Base-by-base conservation (phyloP, 2,797 vertebrate genomes). In the Remorina albescens region DNA sequence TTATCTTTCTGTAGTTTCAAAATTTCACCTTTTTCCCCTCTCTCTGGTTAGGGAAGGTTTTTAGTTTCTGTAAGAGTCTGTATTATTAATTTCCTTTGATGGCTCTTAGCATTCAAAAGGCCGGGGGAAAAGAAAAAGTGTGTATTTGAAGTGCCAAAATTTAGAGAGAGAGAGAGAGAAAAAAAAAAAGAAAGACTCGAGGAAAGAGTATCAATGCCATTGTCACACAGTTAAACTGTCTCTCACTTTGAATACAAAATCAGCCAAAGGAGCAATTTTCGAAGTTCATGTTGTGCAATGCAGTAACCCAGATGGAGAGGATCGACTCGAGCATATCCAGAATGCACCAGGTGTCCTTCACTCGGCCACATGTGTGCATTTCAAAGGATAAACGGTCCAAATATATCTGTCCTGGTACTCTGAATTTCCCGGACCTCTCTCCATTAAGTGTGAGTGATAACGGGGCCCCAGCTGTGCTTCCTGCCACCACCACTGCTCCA, bases 401-500 rank as follows among this genome's bases (percentile, higher is more conserved):
- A 87, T 85, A 85, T 81, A 81, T 79, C 78, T 83, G 81, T 78
- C 79, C 80, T 76, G 78, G 25, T 74, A 74, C 74, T 84, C 64
- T 76, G 86, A 81, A 85, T 90, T 89, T 86, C 87, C 73, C 46
- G 76, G 81, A 85, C 78, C 86, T 82, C 74, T 88, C 77, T 89
- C 82, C 86, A 81, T 89, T 88, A 90, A 84, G 81, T 78, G 77
- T 91, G 88, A 93, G 84, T 26, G 83, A 92, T 92, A 87, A 78
- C 86, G 15, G 75, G 78, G 87, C 77, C 86, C 89, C 91, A 92
- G 90, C 92, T 94, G 91, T 83, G 78, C 74, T 69, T 73, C 25
- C 66, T 71, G 75, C 77, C 67, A 47, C 74, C 74, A 63, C 80
- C 83, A 49, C 83, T 21, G 83, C 80, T 83, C 85, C 59, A 78